These are phyloP conservation scores for Drosophila parthenogenetica DNA, from an alignment of 2,888 invertebrate genomes.

Conservation along the genomic window DNA sequence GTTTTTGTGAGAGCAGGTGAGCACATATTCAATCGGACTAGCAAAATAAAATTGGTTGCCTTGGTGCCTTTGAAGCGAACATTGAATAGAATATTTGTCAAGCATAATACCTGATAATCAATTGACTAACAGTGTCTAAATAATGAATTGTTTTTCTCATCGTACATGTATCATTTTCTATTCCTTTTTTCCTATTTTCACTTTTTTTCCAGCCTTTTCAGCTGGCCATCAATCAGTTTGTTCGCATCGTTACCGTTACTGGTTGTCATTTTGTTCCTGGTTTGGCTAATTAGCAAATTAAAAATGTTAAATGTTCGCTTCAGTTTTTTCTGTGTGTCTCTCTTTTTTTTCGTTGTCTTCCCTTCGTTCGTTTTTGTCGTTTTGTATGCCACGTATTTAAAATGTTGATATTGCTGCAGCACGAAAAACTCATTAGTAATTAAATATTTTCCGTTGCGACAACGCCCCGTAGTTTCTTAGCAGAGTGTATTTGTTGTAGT, in stretches of 20 bases:
- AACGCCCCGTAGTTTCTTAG: conserved; percentile 75
- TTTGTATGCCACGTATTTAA: conserved; percentile 54
- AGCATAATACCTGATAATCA: conserved; percentile 76
- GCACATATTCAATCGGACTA: conserved; percentile 46
- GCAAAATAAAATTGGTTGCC: conserved; percentile 45
- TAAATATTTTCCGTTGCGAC: conserved; percentile 76
- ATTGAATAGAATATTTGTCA: conserved; percentile 53
- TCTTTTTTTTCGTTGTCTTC: no score
- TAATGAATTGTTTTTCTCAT: conserved; percentile 65
- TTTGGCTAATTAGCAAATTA: conserved; percentile 73
- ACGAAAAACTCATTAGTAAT: conserved; percentile 79
- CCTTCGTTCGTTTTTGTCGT: conserved; percentile 8
- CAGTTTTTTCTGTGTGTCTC: no score
- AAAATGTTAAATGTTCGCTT: conserved; percentile 62
- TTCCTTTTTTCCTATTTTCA: background rate
- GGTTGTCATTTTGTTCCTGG: conserved; percentile 2
- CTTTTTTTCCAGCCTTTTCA: conserved; percentile 17
- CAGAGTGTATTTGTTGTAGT: conserved; percentile 19
- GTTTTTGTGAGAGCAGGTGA: conserved; percentile 37
- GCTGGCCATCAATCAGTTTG: conserved; percentile 67
- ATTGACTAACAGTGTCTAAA: conserved; percentile 69
- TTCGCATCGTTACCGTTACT: conserved; percentile 26
- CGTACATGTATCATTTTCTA: conserved; percentile 3
- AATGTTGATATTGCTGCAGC: conserved; percentile 63
- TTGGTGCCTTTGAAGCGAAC: conserved; percentile 15